These are phyloP conservation scores for Lasioglossum vierecki DNA, from an alignment of 2,888 invertebrate genomes.

Conservation along the genomic window DNA sequence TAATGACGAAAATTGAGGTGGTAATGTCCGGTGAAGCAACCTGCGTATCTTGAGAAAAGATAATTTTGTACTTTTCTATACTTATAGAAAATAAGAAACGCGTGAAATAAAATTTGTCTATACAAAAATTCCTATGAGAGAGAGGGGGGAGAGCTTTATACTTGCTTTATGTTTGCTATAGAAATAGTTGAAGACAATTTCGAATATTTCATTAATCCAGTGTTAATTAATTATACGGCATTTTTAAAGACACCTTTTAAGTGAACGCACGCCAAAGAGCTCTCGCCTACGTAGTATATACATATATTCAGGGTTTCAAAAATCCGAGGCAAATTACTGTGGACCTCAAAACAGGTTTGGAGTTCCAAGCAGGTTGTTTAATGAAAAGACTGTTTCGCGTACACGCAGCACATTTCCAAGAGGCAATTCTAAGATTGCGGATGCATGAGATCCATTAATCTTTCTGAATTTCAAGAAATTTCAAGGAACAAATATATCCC, in stretches of 20 bases:
- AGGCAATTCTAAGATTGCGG: conserved; percentile 14
- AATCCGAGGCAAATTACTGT: conserved; percentile 39
- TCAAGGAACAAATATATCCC: neutral
- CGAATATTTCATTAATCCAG: neutral
- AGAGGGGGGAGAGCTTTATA: neutral
- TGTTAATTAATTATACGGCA: neutral
- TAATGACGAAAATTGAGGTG: no score
- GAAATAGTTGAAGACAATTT: neutral
- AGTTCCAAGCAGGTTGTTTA: conserved; percentile 27
- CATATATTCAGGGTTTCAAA: conserved; percentile 32
- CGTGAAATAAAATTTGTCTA: neutral
- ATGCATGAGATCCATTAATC: conserved; percentile 22
- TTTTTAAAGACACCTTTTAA: conserved; percentile 8
- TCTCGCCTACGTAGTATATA: conserved; percentile 22
- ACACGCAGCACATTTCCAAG: conserved; percentile 19
- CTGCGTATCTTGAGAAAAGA: no score
- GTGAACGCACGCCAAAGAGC: neutral
- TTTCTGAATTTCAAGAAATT: conserved; percentile 2
- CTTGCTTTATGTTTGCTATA: neutral
- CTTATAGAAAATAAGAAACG: no score
- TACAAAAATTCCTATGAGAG: neutral
- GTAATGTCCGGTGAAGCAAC: no score
- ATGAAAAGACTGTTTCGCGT: conserved; percentile 23
- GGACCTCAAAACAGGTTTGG: conserved; percentile 28
- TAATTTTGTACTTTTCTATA: no score